Evolutionary conservation across 2,888 invertebrate species (phyloP).

Genomic region (Trachelus tabidus): DNA sequence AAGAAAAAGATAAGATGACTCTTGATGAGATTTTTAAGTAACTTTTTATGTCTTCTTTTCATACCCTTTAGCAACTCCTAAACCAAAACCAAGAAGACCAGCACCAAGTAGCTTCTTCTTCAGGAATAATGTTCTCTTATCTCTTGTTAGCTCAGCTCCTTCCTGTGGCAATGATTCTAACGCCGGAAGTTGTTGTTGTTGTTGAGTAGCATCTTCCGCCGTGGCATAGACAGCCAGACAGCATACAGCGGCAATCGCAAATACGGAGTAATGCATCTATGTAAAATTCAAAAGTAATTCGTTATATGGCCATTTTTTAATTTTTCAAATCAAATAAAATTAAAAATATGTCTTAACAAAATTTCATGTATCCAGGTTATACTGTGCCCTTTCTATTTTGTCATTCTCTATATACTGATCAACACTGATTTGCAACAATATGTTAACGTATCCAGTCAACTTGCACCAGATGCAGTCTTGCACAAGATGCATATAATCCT

Average conservation of each 20-base stretch:
- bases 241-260: conserved; percentile 36
- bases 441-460: background rate
- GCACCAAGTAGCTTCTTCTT: conserved; percentile 61
- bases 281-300: background rate
- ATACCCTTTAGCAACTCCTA: conserved; percentile 59
- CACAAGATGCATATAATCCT: background rate
- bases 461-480: background rate
- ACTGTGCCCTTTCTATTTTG: background rate
- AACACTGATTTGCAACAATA: background rate
- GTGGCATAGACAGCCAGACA: conserved; percentile 32
- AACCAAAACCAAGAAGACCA: conserved; percentile 58
- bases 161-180: conserved; percentile 22
- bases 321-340: background rate
- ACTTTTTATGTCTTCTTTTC: background rate
- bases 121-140: conserved; percentile 55
- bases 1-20: background rate
- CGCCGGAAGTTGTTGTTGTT: conserved; percentile 25
- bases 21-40: background rate
- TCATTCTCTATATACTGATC: background rate
- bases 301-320: background rate
- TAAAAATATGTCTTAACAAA: background rate
- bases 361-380: background rate
- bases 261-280: conserved; percentile 43
- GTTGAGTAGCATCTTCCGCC: conserved; percentile 22
- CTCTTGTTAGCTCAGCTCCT: conserved; percentile 38